Conservation (phyloP, 1,140 invertebrate species). For the Thrips palmi region DNA sequence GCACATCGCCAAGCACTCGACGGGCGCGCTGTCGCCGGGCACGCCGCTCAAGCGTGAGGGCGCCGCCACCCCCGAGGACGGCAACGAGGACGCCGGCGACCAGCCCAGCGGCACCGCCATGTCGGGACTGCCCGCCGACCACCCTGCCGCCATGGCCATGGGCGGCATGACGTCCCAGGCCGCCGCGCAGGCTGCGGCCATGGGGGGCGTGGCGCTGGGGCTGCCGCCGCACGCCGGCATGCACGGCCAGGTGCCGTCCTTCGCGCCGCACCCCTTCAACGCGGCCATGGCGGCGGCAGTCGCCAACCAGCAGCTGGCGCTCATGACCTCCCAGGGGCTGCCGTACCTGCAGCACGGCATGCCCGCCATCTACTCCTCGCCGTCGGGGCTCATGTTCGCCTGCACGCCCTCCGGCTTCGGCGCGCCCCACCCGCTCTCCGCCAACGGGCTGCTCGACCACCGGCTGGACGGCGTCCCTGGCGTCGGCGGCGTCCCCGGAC, state of each 20-base stretch:
- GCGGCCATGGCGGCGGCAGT: constrained; percentile 18
- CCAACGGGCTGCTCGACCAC: constrained; percentile 28
- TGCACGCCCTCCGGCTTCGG: constrained; percentile 18
- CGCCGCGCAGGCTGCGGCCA: too few relatives aligned
- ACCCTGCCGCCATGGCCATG: constrained; percentile 17
- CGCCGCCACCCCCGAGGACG: constrained; percentile 27
- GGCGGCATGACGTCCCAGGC: too few relatives aligned
- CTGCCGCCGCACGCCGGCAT: too few relatives aligned
- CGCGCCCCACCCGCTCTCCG: constrained; percentile 25
- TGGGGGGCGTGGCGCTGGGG: too few relatives aligned
- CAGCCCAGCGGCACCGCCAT: constrained; percentile 4
- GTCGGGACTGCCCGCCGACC: constrained; percentile 12
- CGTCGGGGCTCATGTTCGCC: constrained; percentile 21
- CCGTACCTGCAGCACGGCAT: constrained; percentile 22
- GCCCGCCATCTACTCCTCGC: constrained; percentile 21
- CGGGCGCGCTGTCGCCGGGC: constrained; percentile 27
- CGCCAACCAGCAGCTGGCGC: constrained; percentile 21
- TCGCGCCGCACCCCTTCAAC: constrained; percentile 15
- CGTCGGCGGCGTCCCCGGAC: constrained; percentile 29
- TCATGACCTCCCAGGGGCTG: constrained; percentile 23
- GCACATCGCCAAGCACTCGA: constrained; percentile 50
- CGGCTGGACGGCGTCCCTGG: constrained; percentile 27
- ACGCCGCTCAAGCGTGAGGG: too few relatives aligned
- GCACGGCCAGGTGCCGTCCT: too few relatives aligned
- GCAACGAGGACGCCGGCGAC: constrained; percentile 22